Conservation (phyloP, 2,113 vertebrate genomes). For the Vicugna pacos region DNA sequence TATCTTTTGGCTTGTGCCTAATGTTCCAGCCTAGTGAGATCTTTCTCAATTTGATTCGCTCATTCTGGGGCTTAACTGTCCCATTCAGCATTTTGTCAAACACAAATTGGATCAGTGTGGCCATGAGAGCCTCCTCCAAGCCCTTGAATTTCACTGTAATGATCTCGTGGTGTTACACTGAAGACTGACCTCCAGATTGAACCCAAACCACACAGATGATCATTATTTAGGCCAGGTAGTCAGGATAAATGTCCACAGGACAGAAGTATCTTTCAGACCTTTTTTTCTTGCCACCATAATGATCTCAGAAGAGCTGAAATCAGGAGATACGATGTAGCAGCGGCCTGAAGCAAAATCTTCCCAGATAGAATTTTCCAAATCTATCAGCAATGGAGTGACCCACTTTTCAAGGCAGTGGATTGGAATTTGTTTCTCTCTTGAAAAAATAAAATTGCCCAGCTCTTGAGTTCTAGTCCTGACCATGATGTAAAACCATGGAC, state of each 20-base stretch:
- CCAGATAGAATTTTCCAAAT: constrained; percentile 1
- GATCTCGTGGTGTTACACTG: neutral
- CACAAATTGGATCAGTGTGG: neutral
- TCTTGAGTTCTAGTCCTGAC: neutral
- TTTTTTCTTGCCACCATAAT: neutral
- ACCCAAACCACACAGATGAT: neutral
- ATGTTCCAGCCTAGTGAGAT: constrained; percentile 26
- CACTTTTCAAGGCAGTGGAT: constrained; percentile 30
- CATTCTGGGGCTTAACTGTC: constrained; percentile 33
- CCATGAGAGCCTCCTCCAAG: neutral
- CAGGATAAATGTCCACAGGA: neutral
- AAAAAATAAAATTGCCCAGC: neutral
- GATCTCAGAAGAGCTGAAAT: neutral
- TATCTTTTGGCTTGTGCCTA: constrained; percentile 30
- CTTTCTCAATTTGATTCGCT: constrained; percentile 55
- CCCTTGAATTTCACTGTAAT: neutral
- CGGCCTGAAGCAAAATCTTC: neutral
- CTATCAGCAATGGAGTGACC: neutral
- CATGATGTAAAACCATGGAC: neutral
- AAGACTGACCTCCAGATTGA: neutral
- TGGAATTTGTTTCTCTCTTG: neutral
- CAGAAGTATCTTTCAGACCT: neutral
- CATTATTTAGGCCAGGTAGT: neutral
- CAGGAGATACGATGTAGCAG: neutral
- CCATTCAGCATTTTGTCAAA: constrained; percentile 55